Evolutionary conservation across 2,888 invertebrate species (phyloP), one percentile per base, ranked within the genome.

Genomic region (Aphodius sticticus): DNA sequence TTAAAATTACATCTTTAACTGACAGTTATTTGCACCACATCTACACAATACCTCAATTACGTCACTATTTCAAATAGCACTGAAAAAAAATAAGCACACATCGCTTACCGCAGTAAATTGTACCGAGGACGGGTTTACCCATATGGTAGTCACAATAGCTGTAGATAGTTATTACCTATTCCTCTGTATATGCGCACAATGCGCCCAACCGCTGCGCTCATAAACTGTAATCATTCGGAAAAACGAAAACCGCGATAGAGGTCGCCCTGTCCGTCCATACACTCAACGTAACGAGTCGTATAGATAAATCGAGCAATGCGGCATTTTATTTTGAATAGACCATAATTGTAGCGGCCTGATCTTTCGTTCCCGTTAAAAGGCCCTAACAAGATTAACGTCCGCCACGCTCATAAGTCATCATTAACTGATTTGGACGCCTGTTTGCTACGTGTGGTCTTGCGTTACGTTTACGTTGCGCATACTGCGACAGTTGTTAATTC

Each of bases 341-440:
- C 78, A 77, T 78, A 78, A 78, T 81, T 81, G 81, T 78, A 79
- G 77, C 78, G 78, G 81, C 75, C 77, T 71, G 35, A 35, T 72
- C 71, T 77, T 81, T 81, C 76, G 76, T 70, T 77, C 77, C 81
- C 77, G 78, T 77, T 81, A 75, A 79, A 79, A 77, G 77, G 79
- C 77, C 78, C 77, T 81, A 81, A 81, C 81, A 79, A 81, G 81
- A 81, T 81, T 81, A 81, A 81, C 81, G 79, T 81, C 77, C 81
- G 81, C 77, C 81, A 79, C 80, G 79, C 80, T 81, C 83, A 82
- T 83, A 83, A 83, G 81, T 83, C 81, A 81, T 82, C 82, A 83
- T 83, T 83, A 83, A 80, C 83, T 81, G 82, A 83, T 83, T 83
- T 82, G 81, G 79, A 78, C 81, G 81, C 81, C 81, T 79, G 82